Percentiles rank a stretch among this genome's conserved stretches.
These are phyloP conservation scores for Otus scops DNA, from an alignment of 2,797 vertebrate genomes.

Conservation along the genomic window DNA sequence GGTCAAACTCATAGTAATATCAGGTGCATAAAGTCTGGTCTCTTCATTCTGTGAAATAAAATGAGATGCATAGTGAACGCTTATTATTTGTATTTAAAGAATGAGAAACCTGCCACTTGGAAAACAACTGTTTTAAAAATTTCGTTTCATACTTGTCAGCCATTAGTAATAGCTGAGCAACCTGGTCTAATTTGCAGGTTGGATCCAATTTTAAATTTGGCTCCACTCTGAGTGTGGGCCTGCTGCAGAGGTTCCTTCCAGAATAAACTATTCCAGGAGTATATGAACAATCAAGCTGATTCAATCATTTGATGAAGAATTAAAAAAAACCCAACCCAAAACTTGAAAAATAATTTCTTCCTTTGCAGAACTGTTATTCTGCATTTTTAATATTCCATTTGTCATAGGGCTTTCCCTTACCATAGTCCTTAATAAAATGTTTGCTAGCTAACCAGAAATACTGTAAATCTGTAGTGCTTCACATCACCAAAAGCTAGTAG, in stretches of 20 bases:
- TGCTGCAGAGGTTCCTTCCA: background rate
- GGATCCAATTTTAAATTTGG: background rate
- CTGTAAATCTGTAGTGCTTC: background rate
- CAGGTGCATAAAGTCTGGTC: background rate
- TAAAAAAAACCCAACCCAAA: too few species aligned
- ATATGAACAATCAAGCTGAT: background rate
- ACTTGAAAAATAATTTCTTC: background rate
- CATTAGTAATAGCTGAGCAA: background rate
- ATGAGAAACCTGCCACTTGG: background rate
- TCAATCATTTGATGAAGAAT: background rate
- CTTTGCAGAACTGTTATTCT: background rate
- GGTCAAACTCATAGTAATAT: background rate
- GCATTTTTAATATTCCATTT: background rate
- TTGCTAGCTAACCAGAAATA: background rate
- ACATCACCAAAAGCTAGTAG: background rate
- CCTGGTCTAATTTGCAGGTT: background rate
- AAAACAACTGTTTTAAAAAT: background rate
- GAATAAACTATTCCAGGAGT: background rate
- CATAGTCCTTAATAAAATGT: background rate
- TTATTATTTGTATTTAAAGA: background rate
- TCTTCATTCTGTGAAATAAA: background rate
- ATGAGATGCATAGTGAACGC: background rate
- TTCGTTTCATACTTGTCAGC: background rate
- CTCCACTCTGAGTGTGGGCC: background rate
- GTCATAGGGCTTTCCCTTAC: background rate